Base-by-base conservation (phyloP, 2,888 invertebrate genomes). In the Alitta virens region DNA sequence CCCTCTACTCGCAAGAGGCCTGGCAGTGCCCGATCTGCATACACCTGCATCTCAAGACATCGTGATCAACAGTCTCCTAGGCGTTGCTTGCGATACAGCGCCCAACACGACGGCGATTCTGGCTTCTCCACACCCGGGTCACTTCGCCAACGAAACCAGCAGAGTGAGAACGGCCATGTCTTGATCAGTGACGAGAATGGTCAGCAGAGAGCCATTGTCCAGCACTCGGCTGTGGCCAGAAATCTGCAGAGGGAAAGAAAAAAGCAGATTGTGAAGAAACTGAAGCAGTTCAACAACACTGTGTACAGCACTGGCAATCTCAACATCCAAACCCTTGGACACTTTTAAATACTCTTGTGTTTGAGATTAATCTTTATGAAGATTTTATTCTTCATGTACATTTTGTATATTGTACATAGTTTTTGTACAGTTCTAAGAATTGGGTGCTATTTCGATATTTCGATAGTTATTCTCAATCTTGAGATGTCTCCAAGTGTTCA, bases 281-380 rank as follows among this genome's bases (percentile, higher is more conserved):
- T 68, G 46, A 67, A 67, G 56, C 58, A 63, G 43, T 68, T 68
- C 42, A 68, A 52, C 46, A 68, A 60, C 43, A 65, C 54, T 38
- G 65, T 68, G 60, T 60, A 72, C 62, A 75, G 75, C 63, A 75
- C 74, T 67, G 64, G 59, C 14, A 66, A 60, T 33, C 52, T 65
- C 40, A n/a, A 68, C 24, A 62, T 68, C 5, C 55, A 66, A 50
- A 68, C 68, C 1, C 63, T 68, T 14, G 68, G 64, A 54, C 68
- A 68, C 56, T 66, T 68, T 50, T 68, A 52, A 62, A 9, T n/a
- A 16, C n/a, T n/a, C n/a, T n/a, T n/a, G n/a, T n/a, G n/a, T n/a
- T n/a, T n/a, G n/a, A n/a, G n/a, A 9, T 25, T 7, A 52, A 2
- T 46, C 7, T 46, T 21, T 46, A 21, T 18, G 18, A 46, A 18